Evolutionary conservation across 2,888 invertebrate genomes (phyloP).

Genomic region (Rhynchonema sp.): DNA sequence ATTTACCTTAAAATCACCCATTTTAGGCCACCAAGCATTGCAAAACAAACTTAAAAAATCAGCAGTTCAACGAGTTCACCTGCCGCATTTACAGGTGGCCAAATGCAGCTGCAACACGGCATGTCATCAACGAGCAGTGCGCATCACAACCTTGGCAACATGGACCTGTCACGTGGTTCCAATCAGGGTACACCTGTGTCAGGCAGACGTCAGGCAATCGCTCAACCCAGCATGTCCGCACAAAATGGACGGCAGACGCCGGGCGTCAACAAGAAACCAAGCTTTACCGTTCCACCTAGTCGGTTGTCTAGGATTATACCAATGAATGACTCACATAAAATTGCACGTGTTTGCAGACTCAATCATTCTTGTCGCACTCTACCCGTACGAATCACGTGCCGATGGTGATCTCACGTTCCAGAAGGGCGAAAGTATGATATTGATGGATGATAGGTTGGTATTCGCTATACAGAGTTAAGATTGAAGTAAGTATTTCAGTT

Average conservation of each 20-base stretch:
- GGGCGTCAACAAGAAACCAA: not conserved
- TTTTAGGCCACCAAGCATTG: too few relatives aligned
- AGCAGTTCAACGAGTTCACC: too few relatives aligned
- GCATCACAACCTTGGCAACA: not conserved
- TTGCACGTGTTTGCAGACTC: not conserved
- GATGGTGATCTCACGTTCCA: constrained; percentile 81
- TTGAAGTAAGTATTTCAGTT: too few relatives aligned
- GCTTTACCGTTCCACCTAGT: not conserved
- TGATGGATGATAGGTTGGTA: constrained; percentile 55
- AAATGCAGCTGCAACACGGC: not conserved
- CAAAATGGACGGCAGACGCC: not conserved
- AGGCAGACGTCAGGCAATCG: not conserved
- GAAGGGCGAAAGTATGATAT: constrained; percentile 87
- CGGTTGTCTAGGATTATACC: not conserved
- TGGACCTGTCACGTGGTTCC: not conserved
- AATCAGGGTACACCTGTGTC: not conserved
- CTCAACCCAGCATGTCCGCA: not conserved
- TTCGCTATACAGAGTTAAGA: too few relatives aligned
- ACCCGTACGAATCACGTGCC: constrained; percentile 82
- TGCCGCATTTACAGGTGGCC: not conserved
- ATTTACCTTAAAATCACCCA: too few relatives aligned
- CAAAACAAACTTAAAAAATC: too few relatives aligned
- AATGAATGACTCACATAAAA: not conserved
- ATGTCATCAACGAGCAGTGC: not conserved
- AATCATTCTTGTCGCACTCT: constrained; percentile 54